phyloP scores from a whole-genome alignment of 2,888 invertebrate genomes.

The Theodoxus fluviatilis region DNA sequence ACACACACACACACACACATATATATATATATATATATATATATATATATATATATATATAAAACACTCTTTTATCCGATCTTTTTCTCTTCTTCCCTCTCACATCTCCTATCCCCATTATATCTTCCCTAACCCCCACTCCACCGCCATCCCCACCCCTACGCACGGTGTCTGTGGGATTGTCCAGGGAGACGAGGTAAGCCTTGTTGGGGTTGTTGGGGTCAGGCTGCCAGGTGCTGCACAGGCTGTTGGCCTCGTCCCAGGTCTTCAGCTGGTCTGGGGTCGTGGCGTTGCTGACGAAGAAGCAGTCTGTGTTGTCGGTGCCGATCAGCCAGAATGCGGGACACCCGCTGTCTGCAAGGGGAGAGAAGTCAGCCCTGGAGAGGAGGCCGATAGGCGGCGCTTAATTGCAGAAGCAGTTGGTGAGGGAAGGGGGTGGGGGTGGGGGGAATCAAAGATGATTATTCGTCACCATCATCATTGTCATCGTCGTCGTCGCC shows the following conservation, averaged over 20 bases:
- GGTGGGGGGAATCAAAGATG: too few species aligned
- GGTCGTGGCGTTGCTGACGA: conserved; percentile 38
- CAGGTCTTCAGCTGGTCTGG: conserved; percentile 38
- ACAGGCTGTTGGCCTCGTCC: conserved; percentile 34
- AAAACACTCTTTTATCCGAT: too few species aligned
- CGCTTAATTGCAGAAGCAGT: too few species aligned
- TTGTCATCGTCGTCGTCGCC: neutral
- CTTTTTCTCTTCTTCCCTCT: too few species aligned
- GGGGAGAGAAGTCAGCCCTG: neutral
- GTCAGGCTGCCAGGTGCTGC: conserved; percentile 22
- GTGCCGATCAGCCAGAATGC: conserved; percentile 20
- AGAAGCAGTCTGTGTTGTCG: conserved; percentile 34
- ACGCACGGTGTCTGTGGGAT: conserved; percentile 33
- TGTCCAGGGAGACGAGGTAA: conserved; percentile 38
- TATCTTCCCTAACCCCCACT: too few species aligned
- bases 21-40: too few species aligned
- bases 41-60: too few species aligned
- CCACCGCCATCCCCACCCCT: too few species aligned
- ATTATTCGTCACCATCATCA: neutral
- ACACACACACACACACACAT: too few species aligned
- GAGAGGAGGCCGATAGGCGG: too few species aligned
- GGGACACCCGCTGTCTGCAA: conserved; percentile 9
- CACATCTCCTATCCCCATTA: too few species aligned
- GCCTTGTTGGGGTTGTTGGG: conserved; percentile 25
- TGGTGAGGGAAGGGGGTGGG: too few species aligned